phyloP scores from a whole-genome alignment of 2,113 vertebrate genomes.

The Trichechus manatus region DNA sequence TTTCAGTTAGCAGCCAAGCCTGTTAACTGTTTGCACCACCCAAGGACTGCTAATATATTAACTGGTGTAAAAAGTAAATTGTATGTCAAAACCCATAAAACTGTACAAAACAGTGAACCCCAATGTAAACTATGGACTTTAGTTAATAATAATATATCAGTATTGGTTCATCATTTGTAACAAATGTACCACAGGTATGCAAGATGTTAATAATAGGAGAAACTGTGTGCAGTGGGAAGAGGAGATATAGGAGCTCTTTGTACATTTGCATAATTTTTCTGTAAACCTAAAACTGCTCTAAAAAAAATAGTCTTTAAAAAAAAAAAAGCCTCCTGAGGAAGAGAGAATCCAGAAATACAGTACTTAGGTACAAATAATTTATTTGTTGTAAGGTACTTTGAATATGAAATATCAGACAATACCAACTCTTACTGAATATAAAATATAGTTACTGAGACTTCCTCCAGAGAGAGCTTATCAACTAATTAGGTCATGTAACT shows the following conservation, averaged over 20 bases:
- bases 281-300: not conserved
- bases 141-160: not conserved
- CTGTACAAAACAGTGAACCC: not conserved
- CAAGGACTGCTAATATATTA: too few relatives aligned
- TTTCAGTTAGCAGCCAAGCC: not conserved
- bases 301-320: not conserved
- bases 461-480: not conserved
- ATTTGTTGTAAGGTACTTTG: slow-evolving; percentile 10
- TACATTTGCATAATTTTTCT: not conserved
- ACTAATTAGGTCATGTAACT: not conserved
- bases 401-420: not conserved
- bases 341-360: not conserved
- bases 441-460: slow-evolving; percentile 9
- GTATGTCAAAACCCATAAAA: not conserved
- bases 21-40: not conserved
- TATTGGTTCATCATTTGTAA: not conserved
- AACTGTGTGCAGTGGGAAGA: not conserved
- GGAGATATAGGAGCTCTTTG: not conserved
- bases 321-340: not conserved
- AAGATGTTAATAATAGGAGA: not conserved
- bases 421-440: not conserved
- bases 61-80: not conserved
- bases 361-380: not conserved
- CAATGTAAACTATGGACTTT: not conserved
- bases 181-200: not conserved